Percentiles rank a stretch among this genome's conserved stretches.
phyloP scores from a whole-genome alignment of 2,888 invertebrate species.

The Pristionchus japonicus region DNA sequence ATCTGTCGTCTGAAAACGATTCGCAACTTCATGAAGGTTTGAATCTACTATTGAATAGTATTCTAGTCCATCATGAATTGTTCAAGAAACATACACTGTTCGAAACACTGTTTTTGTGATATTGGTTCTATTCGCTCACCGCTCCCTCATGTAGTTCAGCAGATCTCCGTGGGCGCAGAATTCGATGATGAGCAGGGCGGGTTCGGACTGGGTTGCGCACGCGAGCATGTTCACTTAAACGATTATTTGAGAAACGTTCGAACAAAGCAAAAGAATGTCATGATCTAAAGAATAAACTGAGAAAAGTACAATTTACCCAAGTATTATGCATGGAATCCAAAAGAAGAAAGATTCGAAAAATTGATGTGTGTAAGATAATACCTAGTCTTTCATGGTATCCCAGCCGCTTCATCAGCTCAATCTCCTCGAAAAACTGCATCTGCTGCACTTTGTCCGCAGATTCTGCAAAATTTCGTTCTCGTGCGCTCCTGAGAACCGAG shows the following conservation, averaged over 20 bases:
- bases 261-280: no score
- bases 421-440: constrained; percentile 33
- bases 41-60: no score
- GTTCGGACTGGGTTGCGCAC: not conserved
- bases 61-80: no score
- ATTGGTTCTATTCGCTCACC: not conserved
- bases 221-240: constrained; percentile 28
- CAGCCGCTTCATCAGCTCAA: constrained; percentile 23
- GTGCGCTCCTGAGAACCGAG: no score
- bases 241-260: no score
- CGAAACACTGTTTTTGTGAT: not conserved
- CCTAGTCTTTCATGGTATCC: constrained; percentile 33
- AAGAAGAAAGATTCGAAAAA: not conserved
- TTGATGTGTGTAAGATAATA: not conserved
- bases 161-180: constrained; percentile 6
- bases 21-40: no score
- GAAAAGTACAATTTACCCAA: no score
- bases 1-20: not conserved
- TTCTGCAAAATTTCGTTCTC: not conserved
- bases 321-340: no score
- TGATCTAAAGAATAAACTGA: no score
- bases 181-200: not conserved
- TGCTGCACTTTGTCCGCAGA: not conserved
- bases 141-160: not conserved
- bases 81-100: no score